phyloP scores from a whole-genome alignment of 2,888 invertebrate species.

The Gasteruption jaculator region DNA sequence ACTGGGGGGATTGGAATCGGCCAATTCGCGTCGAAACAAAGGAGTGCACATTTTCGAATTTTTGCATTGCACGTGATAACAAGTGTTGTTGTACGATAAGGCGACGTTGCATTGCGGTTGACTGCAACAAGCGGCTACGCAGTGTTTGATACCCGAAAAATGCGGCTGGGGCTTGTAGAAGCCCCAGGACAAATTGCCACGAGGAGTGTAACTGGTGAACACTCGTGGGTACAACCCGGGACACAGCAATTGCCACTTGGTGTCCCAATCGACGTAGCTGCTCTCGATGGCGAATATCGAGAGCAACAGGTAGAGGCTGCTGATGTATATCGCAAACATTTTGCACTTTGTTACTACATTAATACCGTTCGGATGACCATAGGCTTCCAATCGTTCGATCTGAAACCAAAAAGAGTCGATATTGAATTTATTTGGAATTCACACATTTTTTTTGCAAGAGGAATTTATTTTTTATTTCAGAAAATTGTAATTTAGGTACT shows the following conservation, averaged over 20 bases:
- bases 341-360: too few relatives aligned
- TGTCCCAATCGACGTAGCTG: slow-evolving; percentile 29
- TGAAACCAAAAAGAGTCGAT: too few relatives aligned
- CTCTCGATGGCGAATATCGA: slow-evolving; percentile 33
- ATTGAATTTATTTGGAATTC: too few relatives aligned
- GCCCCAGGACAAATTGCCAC: slow-evolving; percentile 55
- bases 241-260: slow-evolving; percentile 52
- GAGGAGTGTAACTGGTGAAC: slow-evolving; percentile 57
- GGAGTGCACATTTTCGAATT: slow-evolving; percentile 71
- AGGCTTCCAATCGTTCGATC: too few relatives aligned
- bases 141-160: slow-evolving; percentile 58
- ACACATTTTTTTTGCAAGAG: too few relatives aligned
- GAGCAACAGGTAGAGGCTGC: slow-evolving; percentile 32
- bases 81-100: slow-evolving; percentile 70
- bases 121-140: slow-evolving; percentile 66
- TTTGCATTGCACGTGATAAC: slow-evolving; percentile 72
- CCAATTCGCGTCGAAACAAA: slow-evolving; percentile 58
- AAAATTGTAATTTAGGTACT: too few relatives aligned
- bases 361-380: too few relatives aligned
- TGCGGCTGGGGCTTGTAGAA: slow-evolving; percentile 58
- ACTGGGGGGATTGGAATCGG: slow-evolving; percentile 59
- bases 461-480: too few relatives aligned
- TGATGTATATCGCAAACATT: slow-evolving; percentile 30
- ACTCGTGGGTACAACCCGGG: slow-evolving; percentile 57
- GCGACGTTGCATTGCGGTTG: slow-evolving; percentile 72